phyloP scores from a whole-genome alignment of 2,113 vertebrate species.

The Crotalus tigris region DNA sequence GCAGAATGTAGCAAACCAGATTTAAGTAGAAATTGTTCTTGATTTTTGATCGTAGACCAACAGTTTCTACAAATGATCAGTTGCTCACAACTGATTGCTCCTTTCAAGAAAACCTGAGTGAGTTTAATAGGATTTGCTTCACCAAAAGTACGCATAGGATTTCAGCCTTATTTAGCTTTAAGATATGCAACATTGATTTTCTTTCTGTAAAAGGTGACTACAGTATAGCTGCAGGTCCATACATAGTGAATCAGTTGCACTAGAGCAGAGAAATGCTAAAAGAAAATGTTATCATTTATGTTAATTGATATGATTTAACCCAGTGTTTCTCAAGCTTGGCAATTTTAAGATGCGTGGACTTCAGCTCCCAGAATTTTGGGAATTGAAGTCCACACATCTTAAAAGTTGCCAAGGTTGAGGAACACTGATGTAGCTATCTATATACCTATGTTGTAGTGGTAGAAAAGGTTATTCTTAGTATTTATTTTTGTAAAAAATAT shows the following conservation, averaged over 20 bases:
- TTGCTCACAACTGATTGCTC: not conserved
- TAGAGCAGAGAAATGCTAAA: not conserved
- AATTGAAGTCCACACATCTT: not conserved
- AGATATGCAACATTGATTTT: not conserved
- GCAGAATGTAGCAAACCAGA: not conserved
- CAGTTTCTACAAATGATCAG: not conserved
- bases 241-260: not conserved
- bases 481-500: not conserved
- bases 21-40: not conserved
- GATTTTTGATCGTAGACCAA: not conserved
- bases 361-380: not conserved
- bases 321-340: not conserved
- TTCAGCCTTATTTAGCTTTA: constrained; percentile 16
- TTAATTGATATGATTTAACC: not conserved
- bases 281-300: not conserved
- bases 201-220: not conserved
- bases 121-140: not conserved
- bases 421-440: not conserved
- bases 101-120: not conserved
- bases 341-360: not conserved
- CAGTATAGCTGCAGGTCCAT: too few species aligned
- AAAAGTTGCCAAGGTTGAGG: not conserved
- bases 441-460: not conserved
- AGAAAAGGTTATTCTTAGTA: not conserved
- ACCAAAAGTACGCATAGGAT: not conserved